These are phyloP conservation scores for Sparus aurata DNA, from an alignment of 2,797 vertebrate species.

Conservation along the genomic window DNA sequence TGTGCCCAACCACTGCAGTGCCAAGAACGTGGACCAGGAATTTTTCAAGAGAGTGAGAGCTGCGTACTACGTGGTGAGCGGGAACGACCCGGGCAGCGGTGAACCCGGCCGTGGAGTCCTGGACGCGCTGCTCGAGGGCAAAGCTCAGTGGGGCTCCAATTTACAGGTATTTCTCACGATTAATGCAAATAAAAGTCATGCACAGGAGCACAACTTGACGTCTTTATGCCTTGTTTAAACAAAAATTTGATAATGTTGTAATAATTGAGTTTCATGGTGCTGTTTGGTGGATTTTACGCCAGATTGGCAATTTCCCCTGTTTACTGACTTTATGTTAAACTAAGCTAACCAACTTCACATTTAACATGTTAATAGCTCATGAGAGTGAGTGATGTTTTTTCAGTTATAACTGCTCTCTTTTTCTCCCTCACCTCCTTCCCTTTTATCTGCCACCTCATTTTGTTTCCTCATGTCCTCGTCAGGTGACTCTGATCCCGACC, in stretches of 20 bases:
- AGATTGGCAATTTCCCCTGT: background rate
- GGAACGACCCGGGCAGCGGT: conserved; percentile 94
- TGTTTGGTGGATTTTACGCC: too few species aligned
- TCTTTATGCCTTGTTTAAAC: background rate
- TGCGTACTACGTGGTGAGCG: conserved; percentile 96
- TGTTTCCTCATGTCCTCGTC: conserved; percentile 11
- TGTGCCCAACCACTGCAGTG: conserved; percentile 98
- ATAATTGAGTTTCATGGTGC: too few species aligned
- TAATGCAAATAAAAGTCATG: too few species aligned
- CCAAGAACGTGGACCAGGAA: conserved; percentile 97
- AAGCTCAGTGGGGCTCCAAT: conserved; percentile 98
- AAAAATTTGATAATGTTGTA: background rate
- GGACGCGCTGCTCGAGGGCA: conserved; percentile 96
- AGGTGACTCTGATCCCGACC: conserved; percentile 99
- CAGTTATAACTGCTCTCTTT: background rate
- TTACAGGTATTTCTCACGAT: conserved; percentile 90
- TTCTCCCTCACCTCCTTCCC: background rate
- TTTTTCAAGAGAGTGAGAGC: conserved; percentile 97
- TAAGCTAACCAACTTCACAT: background rate
- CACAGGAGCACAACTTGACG: too few species aligned
- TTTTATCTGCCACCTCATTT: background rate
- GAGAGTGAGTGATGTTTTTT: background rate
- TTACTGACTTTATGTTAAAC: background rate
- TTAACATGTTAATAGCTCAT: too few species aligned
- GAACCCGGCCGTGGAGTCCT: conserved; percentile 96